phyloP scores from a whole-genome alignment of 2,888 invertebrate genomes.

The Meganola albula region DNA sequence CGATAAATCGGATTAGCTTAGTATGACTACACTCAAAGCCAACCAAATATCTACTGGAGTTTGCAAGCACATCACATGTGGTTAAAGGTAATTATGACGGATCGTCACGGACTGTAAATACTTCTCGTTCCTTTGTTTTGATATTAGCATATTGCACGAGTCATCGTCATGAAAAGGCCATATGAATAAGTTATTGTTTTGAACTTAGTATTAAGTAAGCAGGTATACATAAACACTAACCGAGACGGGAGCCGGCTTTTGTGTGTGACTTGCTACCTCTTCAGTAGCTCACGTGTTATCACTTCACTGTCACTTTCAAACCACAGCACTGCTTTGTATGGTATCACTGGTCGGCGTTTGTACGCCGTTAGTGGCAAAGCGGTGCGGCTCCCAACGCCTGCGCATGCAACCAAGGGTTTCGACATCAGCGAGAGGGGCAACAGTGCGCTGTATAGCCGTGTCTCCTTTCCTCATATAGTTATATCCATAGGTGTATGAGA shows the following conservation, averaged over 20 bases:
- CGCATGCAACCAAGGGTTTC: constrained; percentile 66
- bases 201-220: no score
- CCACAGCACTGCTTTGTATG: constrained; percentile 42
- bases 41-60: constrained; percentile 10
- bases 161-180: constrained; percentile 1
- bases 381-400: constrained; percentile 36
- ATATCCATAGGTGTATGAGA: constrained; percentile 31
- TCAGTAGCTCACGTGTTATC: constrained; percentile 26
- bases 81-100: constrained; percentile 16
- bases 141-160: not conserved
- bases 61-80: constrained; percentile 14
- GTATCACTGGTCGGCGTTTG: constrained; percentile 46
- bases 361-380: constrained; percentile 34
- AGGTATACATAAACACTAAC: constrained; percentile 23
- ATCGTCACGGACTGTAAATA: constrained; percentile 9
- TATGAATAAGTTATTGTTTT: no score
- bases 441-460: constrained; percentile 31
- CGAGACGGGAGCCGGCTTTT: constrained; percentile 18
- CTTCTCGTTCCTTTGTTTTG: constrained; percentile 22
- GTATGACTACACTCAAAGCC: no score
- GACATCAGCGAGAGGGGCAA: constrained; percentile 55
- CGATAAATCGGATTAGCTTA: no score
- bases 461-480: constrained; percentile 46
- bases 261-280: constrained; percentile 10
- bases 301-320: constrained; percentile 64